Base-by-base conservation (phyloP, 2,113 vertebrate species). In the Burhinus oedicnemus region DNA sequence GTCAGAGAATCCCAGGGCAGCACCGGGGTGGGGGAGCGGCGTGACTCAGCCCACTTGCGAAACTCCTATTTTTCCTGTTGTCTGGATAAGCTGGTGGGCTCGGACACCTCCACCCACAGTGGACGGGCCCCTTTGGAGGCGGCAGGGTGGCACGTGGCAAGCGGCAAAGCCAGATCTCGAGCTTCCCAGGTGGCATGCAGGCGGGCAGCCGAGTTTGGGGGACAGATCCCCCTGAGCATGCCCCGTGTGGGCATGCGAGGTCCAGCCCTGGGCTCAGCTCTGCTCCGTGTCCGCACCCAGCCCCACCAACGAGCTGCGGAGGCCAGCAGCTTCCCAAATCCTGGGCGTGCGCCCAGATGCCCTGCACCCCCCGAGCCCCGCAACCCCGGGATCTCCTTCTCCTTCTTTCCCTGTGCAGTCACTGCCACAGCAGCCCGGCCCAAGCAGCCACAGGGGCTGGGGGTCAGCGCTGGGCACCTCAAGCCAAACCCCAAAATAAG, bases 1-100 rank as follows among this genome's bases (percentile, higher is more conserved):
- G 58, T 61, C 9, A 2, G 83, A 25, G 84, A 89, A 93, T 77
- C 94, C 79, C 91, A 77, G 86, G 44, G 47, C 75, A 87, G 90
- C 19, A 1, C 90, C 0, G 21, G 95, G 87, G 93, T 91, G 94
- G 94, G 70, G 91, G 72, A 92, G 42, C 2, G 0, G 9, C 0
- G 2, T 97, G 96, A 97, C 89, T 97, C 96, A 96, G 72, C 72
- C 90, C 0, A 6, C 79, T 96, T 97, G 95, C 71, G 72, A 95
- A 97, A 97, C 82, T 68, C 80, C 86, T 80, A 65, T 72, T 89
- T 87, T 86, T 88, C 88, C 64, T 11, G 1, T 65, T 58, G 30
- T 45, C 77, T 52, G 69, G 83, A 93, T 9, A 16, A 74, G n/a
- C 45, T 0, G 0, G 54, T 65, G 74, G 80, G 70, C 87, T 89